Base-by-base conservation (phyloP, 1,140 invertebrate species). In the Drosophila punjabiensis region DNA sequence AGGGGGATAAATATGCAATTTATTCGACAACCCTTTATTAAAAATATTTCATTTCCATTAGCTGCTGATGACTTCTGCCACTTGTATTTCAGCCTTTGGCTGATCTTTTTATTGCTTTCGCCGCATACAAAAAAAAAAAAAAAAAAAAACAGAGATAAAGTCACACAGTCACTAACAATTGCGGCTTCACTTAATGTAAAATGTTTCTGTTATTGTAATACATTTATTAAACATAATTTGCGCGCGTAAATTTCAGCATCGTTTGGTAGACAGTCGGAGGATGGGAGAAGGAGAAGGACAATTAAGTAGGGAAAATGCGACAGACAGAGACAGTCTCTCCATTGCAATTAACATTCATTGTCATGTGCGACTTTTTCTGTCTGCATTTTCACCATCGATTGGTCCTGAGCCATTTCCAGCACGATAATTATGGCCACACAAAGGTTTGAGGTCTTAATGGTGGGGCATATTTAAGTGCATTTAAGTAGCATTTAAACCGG, bases 151-250 rank as follows among this genome's bases (percentile, higher is more conserved):
- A 1, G 24, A 20, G 20, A 47, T 68, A 56, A 59, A 62, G 28
- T 53, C 45, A 20, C 61, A 50, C 74, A 61, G 56, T 48, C 61
- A 67, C 50, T 69, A 69, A 73, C 67, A 64, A 74, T 64, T 81
- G 85, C 35, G 78, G 63, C 66, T 65, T 60, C 52, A 62, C 60
- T 85, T 90, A 82, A 89, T 90, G 82, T 76, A 76, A 82, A 89
- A 82, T 89, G 82, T 82, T 86, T 59, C 70, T 79, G 79, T 75
- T 76, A 86, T 86, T 90, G 86, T 86, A 80, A 76, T 77, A 67
- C 86, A 89, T 89, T 86, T 89, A 89, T 89, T 90, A 86, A 90
- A 89, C 79, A 89, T 89, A 86, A 89, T 90, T 90, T 90, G 70
- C 67, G 52, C 45, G 71, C 79, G 78, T 89, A 85, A 82, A 82